phyloP scores from a whole-genome alignment of 2,113 vertebrate species.

The Misgurnus anguillicaudatus region DNA sequence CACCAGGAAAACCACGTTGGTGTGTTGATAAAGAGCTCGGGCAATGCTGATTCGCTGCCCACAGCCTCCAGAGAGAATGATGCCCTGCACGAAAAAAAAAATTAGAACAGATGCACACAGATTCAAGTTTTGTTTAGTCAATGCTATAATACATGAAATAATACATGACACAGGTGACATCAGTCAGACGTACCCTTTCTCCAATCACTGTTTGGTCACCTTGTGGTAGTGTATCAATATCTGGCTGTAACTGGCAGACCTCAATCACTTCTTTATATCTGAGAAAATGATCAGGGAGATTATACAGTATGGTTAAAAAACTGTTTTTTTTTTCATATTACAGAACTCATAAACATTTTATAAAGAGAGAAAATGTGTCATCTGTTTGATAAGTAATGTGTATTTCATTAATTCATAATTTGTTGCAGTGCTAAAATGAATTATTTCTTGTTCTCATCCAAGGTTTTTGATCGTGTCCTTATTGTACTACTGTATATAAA shows the following conservation, averaged over 20 bases:
- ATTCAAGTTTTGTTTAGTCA: background rate
- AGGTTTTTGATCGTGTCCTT: too few relatives aligned
- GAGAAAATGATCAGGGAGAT: conserved; percentile 16
- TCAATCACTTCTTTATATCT: conserved; percentile 96
- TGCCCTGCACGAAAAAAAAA: conserved; percentile 78
- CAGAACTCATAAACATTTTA: too few relatives aligned
- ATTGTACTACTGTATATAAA: too few relatives aligned
- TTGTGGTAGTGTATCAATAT: conserved; percentile 95
- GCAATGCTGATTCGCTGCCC: conserved; percentile 95
- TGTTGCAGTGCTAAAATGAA: too few relatives aligned
- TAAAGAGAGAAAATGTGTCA: too few relatives aligned
- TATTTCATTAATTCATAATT: too few relatives aligned
- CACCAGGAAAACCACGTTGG: conserved; percentile 94
- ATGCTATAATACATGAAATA: background rate
- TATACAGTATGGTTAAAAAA: too few relatives aligned
- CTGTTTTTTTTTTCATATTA: too few relatives aligned
- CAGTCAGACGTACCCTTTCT: conserved; percentile 85
- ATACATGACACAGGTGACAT: background rate
- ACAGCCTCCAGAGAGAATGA: conserved; percentile 96
- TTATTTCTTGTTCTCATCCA: too few relatives aligned
- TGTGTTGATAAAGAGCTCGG: conserved; percentile 93
- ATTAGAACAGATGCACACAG: background rate
- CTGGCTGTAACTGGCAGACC: conserved; percentile 93
- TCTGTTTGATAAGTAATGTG: too few relatives aligned
- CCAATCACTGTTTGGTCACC: conserved; percentile 97